phyloP scores from a whole-genome alignment of 2,797 vertebrate species.

The Anomalospiza imberbis region DNA sequence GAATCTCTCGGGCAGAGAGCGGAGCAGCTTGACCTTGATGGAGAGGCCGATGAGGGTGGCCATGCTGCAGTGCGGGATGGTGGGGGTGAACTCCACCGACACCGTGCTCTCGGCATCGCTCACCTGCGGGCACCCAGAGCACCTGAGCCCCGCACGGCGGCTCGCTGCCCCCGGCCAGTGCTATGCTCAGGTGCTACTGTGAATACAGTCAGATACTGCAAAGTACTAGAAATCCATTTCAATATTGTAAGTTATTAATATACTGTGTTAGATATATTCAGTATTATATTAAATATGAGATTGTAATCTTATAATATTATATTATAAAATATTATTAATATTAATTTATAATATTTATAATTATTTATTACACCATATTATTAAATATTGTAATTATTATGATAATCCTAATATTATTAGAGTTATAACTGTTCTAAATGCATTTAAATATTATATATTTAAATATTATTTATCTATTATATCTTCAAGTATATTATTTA shows the following conservation, averaged over 20 bases:
- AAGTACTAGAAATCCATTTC: fast-evolving
- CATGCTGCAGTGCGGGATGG: slow-evolving; percentile 96
- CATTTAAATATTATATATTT: too few relatives aligned
- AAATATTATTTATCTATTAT: too few relatives aligned
- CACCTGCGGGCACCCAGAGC: slow-evolving; percentile 71
- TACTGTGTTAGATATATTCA: neutral
- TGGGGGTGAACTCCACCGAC: slow-evolving; percentile 87
- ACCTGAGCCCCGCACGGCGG: neutral
- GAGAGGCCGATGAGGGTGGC: slow-evolving; percentile 91
- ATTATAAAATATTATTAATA: too few relatives aligned
- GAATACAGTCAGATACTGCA: fast-evolving
- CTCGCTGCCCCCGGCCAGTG: fast-evolving
- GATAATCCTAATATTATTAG: too few relatives aligned
- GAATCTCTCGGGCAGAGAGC: slow-evolving; percentile 87
- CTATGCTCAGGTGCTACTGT: fast-evolving
- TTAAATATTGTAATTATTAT: too few relatives aligned
- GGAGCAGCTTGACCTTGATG: slow-evolving; percentile 90
- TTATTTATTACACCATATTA: too few relatives aligned
- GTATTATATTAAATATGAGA: too few relatives aligned
- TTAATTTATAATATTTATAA: too few relatives aligned
- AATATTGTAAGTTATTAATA: neutral
- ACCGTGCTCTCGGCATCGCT: slow-evolving; percentile 79
- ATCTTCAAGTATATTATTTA: too few relatives aligned
- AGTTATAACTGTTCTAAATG: too few relatives aligned
- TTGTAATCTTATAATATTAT: too few relatives aligned